phyloP scores from a whole-genome alignment of 2,888 invertebrate genomes.

The Protophormia terraenovae region DNA sequence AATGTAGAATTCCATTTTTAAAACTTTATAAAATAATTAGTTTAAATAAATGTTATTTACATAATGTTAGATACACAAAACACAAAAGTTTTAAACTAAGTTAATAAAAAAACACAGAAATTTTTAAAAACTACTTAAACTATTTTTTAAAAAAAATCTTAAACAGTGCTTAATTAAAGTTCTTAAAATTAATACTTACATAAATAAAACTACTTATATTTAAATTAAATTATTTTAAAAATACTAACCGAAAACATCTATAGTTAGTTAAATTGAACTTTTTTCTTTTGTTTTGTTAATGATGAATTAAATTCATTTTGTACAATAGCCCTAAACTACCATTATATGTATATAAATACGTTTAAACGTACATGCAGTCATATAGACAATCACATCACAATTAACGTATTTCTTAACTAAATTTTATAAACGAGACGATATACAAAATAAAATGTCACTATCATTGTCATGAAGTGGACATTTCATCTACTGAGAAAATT shows the following conservation, averaged over 20 bases:
- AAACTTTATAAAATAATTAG: not conserved
- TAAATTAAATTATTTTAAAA: constrained; percentile 14
- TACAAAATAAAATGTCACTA: constrained; percentile 38
- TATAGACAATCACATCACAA: not conserved
- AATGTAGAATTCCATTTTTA: not conserved
- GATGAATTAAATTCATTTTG: constrained; percentile 59
- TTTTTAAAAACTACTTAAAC: no score
- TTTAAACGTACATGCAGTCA: not conserved
- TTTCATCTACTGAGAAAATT: constrained; percentile 68
- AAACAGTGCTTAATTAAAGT: not conserved
- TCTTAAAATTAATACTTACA: constrained; percentile 6
- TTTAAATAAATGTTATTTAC: not conserved
- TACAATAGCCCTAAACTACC: constrained; percentile 34
- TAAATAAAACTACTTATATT: not conserved
- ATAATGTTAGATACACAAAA: not conserved
- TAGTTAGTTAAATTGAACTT: constrained; percentile 11
- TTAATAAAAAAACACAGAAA: no score
- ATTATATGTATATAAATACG: not conserved
- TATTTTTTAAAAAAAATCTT: no score
- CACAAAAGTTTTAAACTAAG: no score
- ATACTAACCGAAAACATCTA: constrained; percentile 23
- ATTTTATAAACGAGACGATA: constrained; percentile 4
- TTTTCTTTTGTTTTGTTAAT: not conserved
- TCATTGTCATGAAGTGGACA: constrained; percentile 48
- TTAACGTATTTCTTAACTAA: constrained; percentile 23